phyloP scores from a whole-genome alignment of 1,140 invertebrate species.

The Macrocentrus cingulum region DNA sequence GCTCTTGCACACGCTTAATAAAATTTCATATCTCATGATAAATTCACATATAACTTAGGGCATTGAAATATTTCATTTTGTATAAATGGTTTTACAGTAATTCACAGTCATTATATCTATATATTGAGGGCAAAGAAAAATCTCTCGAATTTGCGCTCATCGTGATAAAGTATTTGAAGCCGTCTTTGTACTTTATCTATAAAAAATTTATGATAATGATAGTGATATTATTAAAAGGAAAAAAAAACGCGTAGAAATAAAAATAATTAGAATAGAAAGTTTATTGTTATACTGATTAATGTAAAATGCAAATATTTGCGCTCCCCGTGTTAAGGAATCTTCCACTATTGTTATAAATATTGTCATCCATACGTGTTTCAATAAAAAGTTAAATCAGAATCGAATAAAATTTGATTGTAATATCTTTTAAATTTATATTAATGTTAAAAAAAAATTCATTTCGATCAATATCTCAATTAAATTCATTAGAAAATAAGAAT shows the following conservation, averaged over 20 bases:
- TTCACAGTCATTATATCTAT: not conserved
- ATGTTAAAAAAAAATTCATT: too few relatives aligned
- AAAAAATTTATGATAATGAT: constrained; percentile 5
- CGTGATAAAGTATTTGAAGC: constrained; percentile 7
- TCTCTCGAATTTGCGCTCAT: not conserved
- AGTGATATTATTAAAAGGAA: not conserved
- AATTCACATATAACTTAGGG: not conserved
- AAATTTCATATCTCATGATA: too few relatives aligned
- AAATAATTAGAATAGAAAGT: not conserved
- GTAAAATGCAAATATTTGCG: not conserved
- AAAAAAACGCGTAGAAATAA: not conserved
- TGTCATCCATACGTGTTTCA: not conserved
- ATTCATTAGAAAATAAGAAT: too few relatives aligned
- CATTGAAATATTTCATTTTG: constrained; percentile 16
- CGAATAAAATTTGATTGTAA: not conserved
- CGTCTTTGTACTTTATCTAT: constrained; percentile 6
- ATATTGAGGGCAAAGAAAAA: not conserved
- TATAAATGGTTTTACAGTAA: constrained; percentile 2
- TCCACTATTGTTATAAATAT: constrained; percentile 4
- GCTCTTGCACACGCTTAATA: not conserved
- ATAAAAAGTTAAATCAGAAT: not conserved
- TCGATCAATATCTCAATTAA: too few relatives aligned
- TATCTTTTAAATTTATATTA: too few relatives aligned
- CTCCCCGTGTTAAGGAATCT: not conserved
- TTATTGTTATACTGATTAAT: not conserved